Evolutionary conservation across 53 echinoderm and acorn worm genomes (phyloP).

Genomic region (Holothuria leucospilota): DNA sequence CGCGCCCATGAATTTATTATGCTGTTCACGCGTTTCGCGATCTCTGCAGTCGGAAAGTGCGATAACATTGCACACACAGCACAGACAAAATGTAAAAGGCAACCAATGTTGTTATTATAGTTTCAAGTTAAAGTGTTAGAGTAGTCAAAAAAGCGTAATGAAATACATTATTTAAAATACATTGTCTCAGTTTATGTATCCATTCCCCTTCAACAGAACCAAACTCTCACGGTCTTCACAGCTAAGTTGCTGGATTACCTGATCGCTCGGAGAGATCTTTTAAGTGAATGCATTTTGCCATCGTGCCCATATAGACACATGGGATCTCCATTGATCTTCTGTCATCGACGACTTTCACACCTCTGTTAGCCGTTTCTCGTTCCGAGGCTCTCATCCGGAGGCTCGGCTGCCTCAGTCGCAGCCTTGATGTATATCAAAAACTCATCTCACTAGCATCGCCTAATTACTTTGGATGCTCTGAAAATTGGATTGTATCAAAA

Average conservation of each 20-base stretch:
- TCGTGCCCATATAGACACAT: conserved; percentile 29
- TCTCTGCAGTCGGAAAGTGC: conserved; percentile 23
- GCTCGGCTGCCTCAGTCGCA: conserved; percentile 32
- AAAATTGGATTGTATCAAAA: conserved; percentile 56
- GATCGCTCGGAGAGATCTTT: conserved; percentile 26
- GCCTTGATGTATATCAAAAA: conserved; percentile 53
- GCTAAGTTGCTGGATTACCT: conserved; percentile 35
- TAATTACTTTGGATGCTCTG: conserved; percentile 48
- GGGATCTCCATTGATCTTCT: conserved; percentile 46
- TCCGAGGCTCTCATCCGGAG: conserved; percentile 21
- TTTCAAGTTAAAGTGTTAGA: conserved; percentile 29
- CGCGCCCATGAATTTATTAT: conserved; percentile 51
- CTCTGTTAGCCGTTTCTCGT: not conserved
- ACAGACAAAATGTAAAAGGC: conserved; percentile 16
- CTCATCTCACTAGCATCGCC: conserved; percentile 42
- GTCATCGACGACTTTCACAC: conserved; percentile 47
- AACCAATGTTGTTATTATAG: conserved; percentile 8
- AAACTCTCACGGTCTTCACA: conserved; percentile 38
- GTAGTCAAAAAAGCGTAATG: conserved; percentile 39
- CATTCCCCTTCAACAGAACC: conserved; percentile 29
- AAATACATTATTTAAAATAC: conserved; percentile 43
- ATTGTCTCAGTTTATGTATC: conserved; percentile 43
- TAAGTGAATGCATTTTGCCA: conserved; percentile 31
- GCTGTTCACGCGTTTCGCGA: conserved; percentile 22
- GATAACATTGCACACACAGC: conserved; percentile 23